phyloP scores from a whole-genome alignment of 1,140 invertebrate species.

The Drosophila varians region DNA sequence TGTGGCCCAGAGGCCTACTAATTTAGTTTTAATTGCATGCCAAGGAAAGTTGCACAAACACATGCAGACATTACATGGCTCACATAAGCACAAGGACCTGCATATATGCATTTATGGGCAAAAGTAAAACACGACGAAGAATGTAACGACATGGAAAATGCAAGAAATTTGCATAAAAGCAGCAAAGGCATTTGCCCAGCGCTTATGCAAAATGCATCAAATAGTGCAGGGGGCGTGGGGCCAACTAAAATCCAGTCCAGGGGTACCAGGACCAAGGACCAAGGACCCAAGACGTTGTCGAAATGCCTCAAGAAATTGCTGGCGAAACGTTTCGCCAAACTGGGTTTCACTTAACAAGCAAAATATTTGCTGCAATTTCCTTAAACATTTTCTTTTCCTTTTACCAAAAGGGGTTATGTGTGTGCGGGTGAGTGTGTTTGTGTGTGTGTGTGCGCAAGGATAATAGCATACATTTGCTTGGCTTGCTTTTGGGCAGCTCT shows the following conservation, averaged over 20 bases:
- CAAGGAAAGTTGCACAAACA: constrained; percentile 32
- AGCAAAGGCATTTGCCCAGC: constrained; percentile 78
- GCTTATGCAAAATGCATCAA: constrained; percentile 80
- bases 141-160: constrained; percentile 80
- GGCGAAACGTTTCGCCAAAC: constrained; percentile 67
- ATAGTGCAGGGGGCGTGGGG: constrained; percentile 25
- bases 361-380: constrained; percentile 82
- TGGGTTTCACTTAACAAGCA: constrained; percentile 81
- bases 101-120: constrained; percentile 44
- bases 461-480: constrained; percentile 64
- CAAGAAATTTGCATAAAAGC: constrained; percentile 79
- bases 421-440: constrained; percentile 14
- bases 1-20: constrained; percentile 73
- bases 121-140: constrained; percentile 59
- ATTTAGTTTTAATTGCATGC: constrained; percentile 81
- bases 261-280: constrained; percentile 13
- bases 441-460: constrained; percentile 17
- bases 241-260: constrained; percentile 45
- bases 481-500: constrained; percentile 25
- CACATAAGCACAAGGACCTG: constrained; percentile 12
- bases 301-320: constrained; percentile 73
- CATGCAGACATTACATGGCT: not conserved
- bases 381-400: constrained; percentile 77
- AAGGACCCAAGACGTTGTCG: constrained; percentile 50
- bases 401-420: constrained; percentile 6